Evolutionary conservation across 2,113 vertebrate species (phyloP), one percentile per base, ranked within the genome.

Genomic region (Mus musculus): DNA sequence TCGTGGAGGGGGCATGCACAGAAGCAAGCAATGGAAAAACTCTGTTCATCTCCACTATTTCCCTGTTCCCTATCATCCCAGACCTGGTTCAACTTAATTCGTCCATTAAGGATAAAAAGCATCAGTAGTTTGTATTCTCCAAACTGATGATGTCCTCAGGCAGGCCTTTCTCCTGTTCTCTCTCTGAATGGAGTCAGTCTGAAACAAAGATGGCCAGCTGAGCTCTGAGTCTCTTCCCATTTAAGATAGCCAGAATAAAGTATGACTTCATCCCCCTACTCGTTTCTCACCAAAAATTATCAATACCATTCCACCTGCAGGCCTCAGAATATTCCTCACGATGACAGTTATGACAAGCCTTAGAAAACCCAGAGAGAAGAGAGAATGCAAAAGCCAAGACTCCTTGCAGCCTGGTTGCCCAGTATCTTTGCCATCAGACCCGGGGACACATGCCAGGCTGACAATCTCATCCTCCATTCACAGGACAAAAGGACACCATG

Each of bases 131-230:
- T 93, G 96, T 90, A 92, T 96, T 95, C 95, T 91, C 81, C 88
- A 52, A 85, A 88, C 94, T 28, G 12, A 93, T 96, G 94, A 59
- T 12, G 85, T 86, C 88, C 96, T 88, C 22, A 81, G 97, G 96
- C 97, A 98, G 93, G 98, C 96, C 98, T 7, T 95, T 90, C 90
- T 98, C 97, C 96, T 95, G 98, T 96, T 92, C 59, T 93, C 33
- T 61, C 77, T 0, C 0, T 63, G 94, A 97, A 93, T 86, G 88
- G 80, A 85, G 95, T 76, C 5, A 95, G 89, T 92, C 0, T 94
- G 54, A 71, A 88, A 78, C 0, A 1, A 90, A 54, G 26, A 81
- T 30, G 42, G 56, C 88, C n/a, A 76, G 77, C 30, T 69, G 54
- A 88, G 28, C 56, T 52, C 30, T 13, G 59, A 77, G 28, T 81